phyloP scores from a whole-genome alignment of 2,888 invertebrate species.

The Hirudinaria manillensis region DNA sequence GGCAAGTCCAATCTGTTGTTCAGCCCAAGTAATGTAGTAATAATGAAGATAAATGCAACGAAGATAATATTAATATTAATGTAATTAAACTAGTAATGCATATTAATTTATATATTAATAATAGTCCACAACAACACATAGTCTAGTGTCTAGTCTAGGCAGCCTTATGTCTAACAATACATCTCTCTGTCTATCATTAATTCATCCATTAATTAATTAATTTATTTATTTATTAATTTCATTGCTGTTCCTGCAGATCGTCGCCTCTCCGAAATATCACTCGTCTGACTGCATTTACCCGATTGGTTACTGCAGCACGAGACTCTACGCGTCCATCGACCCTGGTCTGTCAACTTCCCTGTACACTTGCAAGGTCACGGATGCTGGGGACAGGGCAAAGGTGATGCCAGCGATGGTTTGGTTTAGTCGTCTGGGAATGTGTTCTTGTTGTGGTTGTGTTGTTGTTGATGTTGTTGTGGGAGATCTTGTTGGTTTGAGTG shows the following conservation, averaged over 20 bases:
- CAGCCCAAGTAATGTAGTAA: background rate
- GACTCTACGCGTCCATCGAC: conserved; percentile 69
- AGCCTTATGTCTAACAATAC: too few species aligned
- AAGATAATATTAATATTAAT: too few species aligned
- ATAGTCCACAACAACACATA: too few species aligned
- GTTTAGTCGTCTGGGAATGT: background rate
- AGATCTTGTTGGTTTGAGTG: background rate
- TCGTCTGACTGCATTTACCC: conserved; percentile 69
- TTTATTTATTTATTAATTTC: too few species aligned
- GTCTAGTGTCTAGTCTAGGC: too few species aligned
- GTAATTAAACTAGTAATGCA: too few species aligned
- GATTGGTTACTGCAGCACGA: conserved; percentile 70
- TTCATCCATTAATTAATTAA: too few species aligned
- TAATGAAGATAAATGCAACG: background rate
- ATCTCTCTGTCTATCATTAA: too few species aligned
- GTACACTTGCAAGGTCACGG: conserved; percentile 75
- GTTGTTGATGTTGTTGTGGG: background rate
- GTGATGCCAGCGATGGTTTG: background rate
- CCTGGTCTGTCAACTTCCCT: conserved; percentile 63
- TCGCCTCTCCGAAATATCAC: conserved; percentile 58
- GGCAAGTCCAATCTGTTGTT: conserved; percentile 56
- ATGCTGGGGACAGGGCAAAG: conserved; percentile 63
- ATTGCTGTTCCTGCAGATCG: conserved; percentile 54
- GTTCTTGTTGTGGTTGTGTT: background rate
- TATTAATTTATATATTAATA: background rate